phyloP scores from a whole-genome alignment of 2,113 vertebrate genomes.

The Callipepla squamata region DNA sequence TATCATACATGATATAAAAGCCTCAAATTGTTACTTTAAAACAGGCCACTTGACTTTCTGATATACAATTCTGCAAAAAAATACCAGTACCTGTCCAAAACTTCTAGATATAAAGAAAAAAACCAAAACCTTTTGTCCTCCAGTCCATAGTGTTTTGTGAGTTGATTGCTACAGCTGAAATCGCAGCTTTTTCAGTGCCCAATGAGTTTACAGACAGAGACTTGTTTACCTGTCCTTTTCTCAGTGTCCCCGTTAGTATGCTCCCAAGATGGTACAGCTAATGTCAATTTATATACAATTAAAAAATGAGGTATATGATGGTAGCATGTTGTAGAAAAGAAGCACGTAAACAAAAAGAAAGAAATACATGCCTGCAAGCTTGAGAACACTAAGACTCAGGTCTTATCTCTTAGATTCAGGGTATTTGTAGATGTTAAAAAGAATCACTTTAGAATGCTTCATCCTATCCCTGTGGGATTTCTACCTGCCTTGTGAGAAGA shows the following conservation, averaged over 20 bases:
- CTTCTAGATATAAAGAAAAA: neutral
- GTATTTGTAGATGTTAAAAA: neutral
- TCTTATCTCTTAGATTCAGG: neutral
- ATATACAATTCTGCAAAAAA: neutral
- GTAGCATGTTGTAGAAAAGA: neutral
- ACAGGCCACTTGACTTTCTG: neutral
- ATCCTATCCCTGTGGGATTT: neutral
- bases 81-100: neutral
- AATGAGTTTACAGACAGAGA: neutral
- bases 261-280: neutral
- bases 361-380: neutral
- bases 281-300: neutral
- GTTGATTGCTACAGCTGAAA: neutral
- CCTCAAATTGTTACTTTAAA: neutral
- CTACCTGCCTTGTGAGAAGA: conserved; percentile 12
- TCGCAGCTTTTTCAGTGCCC: neutral
- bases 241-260: neutral
- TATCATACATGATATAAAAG: neutral
- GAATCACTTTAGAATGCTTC: neutral
- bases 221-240: neutral
- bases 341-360: neutral
- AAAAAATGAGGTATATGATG: neutral
- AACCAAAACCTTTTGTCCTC: neutral
- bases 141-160: neutral
- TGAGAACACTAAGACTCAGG: neutral